phyloP scores from a whole-genome alignment of 2,113 vertebrate genomes.

The Cololabis saira region DNA sequence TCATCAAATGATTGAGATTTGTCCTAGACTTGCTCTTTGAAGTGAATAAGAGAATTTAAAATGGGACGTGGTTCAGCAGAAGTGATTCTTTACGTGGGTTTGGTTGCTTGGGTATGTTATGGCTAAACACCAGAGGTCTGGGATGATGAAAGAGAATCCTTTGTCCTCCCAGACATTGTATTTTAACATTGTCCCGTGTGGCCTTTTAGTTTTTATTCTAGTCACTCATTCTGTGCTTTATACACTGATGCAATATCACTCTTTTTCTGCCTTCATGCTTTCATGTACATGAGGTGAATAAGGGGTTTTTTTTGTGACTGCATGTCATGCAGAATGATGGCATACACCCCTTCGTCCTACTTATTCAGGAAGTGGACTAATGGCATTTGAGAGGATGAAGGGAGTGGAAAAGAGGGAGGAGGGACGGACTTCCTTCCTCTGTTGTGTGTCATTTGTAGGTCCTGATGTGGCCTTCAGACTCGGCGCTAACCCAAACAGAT shows the following conservation, averaged over 20 bases:
- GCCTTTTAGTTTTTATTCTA: background rate
- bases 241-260: background rate
- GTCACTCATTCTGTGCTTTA: too few species aligned
- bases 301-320: constrained; percentile 12
- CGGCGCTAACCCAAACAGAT: constrained; percentile 7
- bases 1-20: too few species aligned
- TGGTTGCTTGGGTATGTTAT: background rate
- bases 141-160: background rate
- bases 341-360: constrained; percentile 46
- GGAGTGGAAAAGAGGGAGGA: constrained; percentile 77
- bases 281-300: constrained; percentile 6
- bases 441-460: constrained; percentile 61
- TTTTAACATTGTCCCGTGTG: constrained; percentile 23
- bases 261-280: constrained; percentile 13
- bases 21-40: too few species aligned
- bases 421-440: constrained; percentile 71
- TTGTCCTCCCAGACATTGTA: background rate
- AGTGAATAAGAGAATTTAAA: too few species aligned
- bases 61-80: background rate
- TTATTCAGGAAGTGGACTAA: constrained; percentile 91
- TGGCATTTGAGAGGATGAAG: constrained; percentile 83
- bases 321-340: constrained; percentile 36
- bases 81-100: background rate
- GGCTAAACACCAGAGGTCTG: constrained; percentile 15
- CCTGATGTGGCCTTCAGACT: constrained; percentile 64